A percentile compares a stretch with the other conserved stretches of the same genome.
Evolutionary conservation across 23 tunicate species (phyloP).

Genomic region (Clavelina lepadiformis): DNA sequence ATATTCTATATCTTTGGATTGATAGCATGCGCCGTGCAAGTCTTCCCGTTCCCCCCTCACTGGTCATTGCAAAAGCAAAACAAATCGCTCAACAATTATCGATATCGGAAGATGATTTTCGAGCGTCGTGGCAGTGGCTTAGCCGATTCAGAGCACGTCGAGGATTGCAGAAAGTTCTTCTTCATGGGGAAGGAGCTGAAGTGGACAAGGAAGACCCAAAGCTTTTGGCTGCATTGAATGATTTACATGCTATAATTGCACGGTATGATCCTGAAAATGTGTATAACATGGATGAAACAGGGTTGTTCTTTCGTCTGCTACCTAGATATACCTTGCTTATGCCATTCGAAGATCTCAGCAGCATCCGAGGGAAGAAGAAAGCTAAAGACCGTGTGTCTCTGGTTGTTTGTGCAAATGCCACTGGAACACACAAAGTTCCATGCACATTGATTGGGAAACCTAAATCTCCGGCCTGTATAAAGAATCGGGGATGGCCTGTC

Average conservation of each 20-base stretch:
- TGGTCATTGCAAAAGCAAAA: slow-evolving; percentile 21
- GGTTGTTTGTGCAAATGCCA: slow-evolving; percentile 33
- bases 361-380: slow-evolving; percentile 27
- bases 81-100: slow-evolving; percentile 46
- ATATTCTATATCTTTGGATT: slow-evolving; percentile 39
- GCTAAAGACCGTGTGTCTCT: slow-evolving; percentile 7
- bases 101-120: slow-evolving; percentile 37
- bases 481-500: slow-evolving; percentile 22
- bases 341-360: slow-evolving; percentile 36
- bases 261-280: slow-evolving; percentile 62
- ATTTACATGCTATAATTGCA: slow-evolving; percentile 24
- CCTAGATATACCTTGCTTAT: slow-evolving; percentile 30
- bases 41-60: slow-evolving; percentile 33
- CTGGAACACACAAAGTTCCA: slow-evolving; percentile 43
- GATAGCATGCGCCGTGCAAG: slow-evolving; percentile 50
- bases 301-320: slow-evolving; percentile 46
- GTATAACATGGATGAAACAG: slow-evolving; percentile 62
- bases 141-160: slow-evolving; percentile 40
- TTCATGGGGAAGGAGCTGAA: slow-evolving; percentile 45
- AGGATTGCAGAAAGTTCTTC: slow-evolving; percentile 24
- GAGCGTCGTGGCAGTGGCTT: slow-evolving; percentile 47
- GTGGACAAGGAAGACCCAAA: slow-evolving; percentile 42
- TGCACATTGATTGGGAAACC: slow-evolving; percentile 45
- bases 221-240: slow-evolving; percentile 21
- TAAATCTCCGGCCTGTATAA: slow-evolving; percentile 35